Evolutionary conservation across 1,140 invertebrate genomes (phyloP), one percentile per base, ranked within the genome.

Genomic region (Papilio glaucus): DNA sequence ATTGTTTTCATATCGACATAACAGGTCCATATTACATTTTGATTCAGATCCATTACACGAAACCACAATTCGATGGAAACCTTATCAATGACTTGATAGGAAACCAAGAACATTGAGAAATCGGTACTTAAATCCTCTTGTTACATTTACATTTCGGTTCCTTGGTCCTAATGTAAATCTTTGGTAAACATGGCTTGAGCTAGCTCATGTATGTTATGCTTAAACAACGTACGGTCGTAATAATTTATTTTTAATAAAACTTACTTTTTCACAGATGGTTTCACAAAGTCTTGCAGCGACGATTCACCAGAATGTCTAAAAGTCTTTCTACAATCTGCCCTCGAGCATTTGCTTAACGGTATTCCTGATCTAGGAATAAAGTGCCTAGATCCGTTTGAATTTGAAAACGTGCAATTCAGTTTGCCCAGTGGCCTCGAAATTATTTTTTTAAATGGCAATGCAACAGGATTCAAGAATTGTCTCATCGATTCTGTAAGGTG

Each of bases 401-500:
- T 84, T 12, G 69, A 82, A n/a, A 76, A 79, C 37, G 37, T 87
- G n/a, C 62, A 79, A 15, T 38, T 87, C 1, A 74, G 39, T 13
- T 38, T 87, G 39, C 72, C 85, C 15, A 82, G 85, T n/a, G 79
- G 76, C 1, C 72, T 85, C 0, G 71, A 60, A 3, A 75, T 85
- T 10, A 41, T 78, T 7, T 79, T 85, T 21, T 73, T 29, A n/a
- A 9, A 84, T 5, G 83, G 82, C 2, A n/a, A 72, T 4, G 77
- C 76, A 2, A 84, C 72, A 24, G 85, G 83, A 15, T 57, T 83
- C 1, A 81, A 72, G 38, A 78, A 76, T 26, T 87, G 85, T 57
- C 37, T 79, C 0, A 76, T 84, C 41, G 79, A 85, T 60, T 77
- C 73, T 26, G 79, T 77, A 61, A 84, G 78, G 85, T 86, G 74